Conservation (phyloP, 2,797 vertebrate genomes). For the Labeo calbasu region DNA sequence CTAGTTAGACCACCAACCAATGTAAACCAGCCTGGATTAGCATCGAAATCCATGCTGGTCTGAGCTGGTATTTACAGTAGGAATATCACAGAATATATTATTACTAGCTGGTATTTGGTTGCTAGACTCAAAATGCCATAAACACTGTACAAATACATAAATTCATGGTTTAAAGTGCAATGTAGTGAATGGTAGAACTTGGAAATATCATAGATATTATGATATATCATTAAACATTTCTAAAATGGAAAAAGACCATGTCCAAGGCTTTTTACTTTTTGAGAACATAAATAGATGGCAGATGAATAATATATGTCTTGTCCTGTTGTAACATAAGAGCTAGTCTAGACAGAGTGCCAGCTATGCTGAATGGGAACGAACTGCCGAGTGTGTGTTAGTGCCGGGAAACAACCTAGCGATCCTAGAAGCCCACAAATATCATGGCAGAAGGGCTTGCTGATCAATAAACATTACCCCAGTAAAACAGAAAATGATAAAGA, state of each 20-base stretch:
- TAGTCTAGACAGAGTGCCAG: constrained; percentile 6
- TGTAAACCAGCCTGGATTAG: neutral
- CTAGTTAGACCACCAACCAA: neutral
- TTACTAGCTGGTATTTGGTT: neutral
- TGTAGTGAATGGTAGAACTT: neutral
- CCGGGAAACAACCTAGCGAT: neutral
- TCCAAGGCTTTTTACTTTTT: neutral
- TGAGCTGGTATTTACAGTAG: neutral
- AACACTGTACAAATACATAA: neutral
- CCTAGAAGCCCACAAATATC: constrained; percentile 1
- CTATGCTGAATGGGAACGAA: neutral
- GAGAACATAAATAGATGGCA: neutral
- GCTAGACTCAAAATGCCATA: neutral
- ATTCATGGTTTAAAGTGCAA: neutral
- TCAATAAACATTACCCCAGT: constrained; percentile 24
- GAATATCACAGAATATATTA: constrained; percentile 11
- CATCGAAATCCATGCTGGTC: neutral
- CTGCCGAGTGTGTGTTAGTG: neutral
- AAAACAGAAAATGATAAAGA: constrained; percentile 3
- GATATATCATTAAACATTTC: neutral
- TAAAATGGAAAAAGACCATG: neutral
- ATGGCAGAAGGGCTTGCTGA: neutral
- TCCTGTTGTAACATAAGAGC: constrained; percentile 12
- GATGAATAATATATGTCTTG: neutral
- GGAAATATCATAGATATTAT: neutral